A percentile compares a stretch with the other conserved stretches of the same genome.
Conservation (phyloP, 2,888 invertebrate genomes). For the Amblyjoppa fuscipennis region DNA sequence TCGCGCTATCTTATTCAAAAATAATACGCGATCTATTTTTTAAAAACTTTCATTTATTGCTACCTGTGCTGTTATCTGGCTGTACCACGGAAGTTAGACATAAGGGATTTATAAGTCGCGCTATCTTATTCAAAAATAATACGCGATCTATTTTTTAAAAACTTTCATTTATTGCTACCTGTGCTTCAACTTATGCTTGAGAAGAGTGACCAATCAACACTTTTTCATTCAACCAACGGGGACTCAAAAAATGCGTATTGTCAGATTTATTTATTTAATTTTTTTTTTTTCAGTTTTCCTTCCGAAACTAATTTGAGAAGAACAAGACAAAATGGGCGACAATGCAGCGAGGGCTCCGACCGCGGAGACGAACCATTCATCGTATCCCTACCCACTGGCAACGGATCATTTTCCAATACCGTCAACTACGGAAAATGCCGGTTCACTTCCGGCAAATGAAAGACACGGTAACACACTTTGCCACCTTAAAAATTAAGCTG, state of each 20-base stretch:
- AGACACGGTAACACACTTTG: not conserved
- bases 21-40: not conserved
- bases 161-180: not conserved
- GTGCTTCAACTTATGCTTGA: not conserved
- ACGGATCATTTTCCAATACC: not conserved
- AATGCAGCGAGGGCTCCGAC: not conserved
- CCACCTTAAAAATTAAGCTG: not conserved
- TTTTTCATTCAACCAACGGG: not conserved
- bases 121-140: not conserved
- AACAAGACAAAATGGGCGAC: not conserved
- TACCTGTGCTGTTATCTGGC: too few species aligned
- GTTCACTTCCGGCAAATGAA: not conserved
- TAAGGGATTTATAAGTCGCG: too few species aligned
- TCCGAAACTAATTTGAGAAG: not conserved
- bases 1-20: too few species aligned
- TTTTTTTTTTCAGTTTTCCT: slow-evolving; percentile 3
- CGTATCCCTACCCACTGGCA: not conserved
- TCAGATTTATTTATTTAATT: not conserved
- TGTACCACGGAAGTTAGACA: too few species aligned
- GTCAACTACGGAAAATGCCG: not conserved
- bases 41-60: too few species aligned
- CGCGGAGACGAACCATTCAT: not conserved
- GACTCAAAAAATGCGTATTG: not conserved
- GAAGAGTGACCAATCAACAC: not conserved
- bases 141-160: not conserved